Evolutionary conservation across 2,888 invertebrate genomes (phyloP).

Genomic region (Thumatha senex): DNA sequence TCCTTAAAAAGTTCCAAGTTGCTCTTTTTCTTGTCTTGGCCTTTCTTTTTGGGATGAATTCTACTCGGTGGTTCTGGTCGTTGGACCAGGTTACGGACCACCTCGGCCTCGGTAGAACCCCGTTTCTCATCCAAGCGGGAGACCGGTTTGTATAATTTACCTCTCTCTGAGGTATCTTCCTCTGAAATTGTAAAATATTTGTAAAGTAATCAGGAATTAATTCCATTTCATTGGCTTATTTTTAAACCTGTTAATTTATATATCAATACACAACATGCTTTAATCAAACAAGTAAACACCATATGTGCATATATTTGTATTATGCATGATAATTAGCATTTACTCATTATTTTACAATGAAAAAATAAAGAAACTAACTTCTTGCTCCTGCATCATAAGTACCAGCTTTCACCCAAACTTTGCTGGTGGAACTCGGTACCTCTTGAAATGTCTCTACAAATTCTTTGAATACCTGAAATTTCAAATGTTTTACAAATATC

Average conservation of each 20-base stretch:
- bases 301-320: no score
- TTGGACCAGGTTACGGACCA: constrained; percentile 83
- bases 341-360: background rate
- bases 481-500: no score
- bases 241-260: no score
- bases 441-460: constrained; percentile 99
- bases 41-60: constrained; percentile 56
- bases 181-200: constrained; percentile 75
- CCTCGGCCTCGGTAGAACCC: constrained; percentile 53
- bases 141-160: constrained; percentile 96
- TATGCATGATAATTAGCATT: no score
- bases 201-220: no score
- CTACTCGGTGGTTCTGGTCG: constrained; percentile 54
- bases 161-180: constrained; percentile 94
- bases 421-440: constrained; percentile 89
- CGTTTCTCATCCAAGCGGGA: constrained; percentile 87
- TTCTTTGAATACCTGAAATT: constrained; percentile 95
- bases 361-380: constrained; percentile 82
- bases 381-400: constrained; percentile 97
- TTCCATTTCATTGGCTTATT: no score
- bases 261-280: no score
- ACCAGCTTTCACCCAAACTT: constrained; percentile 99
- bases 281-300: no score
- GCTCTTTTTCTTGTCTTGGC: constrained; percentile 94
- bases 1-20: constrained; percentile 99